These are phyloP conservation scores for Aleiodes leptofemur DNA, from an alignment of 2,888 invertebrate genomes.

Conservation along the genomic window DNA sequence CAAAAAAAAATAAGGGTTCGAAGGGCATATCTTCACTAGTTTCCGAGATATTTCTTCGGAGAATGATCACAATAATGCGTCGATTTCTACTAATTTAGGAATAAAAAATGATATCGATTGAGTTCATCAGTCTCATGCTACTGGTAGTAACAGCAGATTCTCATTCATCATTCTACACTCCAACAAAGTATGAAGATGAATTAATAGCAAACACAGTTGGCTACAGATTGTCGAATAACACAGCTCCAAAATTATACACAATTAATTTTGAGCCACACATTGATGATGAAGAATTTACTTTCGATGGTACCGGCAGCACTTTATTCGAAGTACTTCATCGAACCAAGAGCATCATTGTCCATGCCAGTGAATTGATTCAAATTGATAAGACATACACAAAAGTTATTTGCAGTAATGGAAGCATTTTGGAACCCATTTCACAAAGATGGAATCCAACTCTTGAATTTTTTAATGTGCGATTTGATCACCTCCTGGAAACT, in stretches of 20 bases:
- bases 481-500: no score
- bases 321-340: conserved; percentile 50
- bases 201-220: conserved; percentile 12
- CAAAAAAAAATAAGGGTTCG: no score
- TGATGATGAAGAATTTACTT: conserved; percentile 63
- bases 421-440: conserved; percentile 31
- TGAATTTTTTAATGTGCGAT: no score
- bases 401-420: conserved; percentile 44
- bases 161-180: neutral
- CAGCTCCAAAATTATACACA: conserved; percentile 77
- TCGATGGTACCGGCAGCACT: conserved; percentile 56
- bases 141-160: neutral
- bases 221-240: conserved; percentile 77
- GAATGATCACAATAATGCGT: no score
- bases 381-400: conserved; percentile 47
- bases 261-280: conserved; percentile 77
- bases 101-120: conserved; percentile 78
- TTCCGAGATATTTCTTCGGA: no score
- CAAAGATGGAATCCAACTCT: conserved; percentile 36
- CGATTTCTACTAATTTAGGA: conserved; percentile 52
- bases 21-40: no score
- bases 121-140: conserved; percentile 81
- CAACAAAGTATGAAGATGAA: neutral
- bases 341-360: conserved; percentile 47
- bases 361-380: conserved; percentile 43